phyloP scores from a whole-genome alignment of 2,888 invertebrate genomes.

The Orchestes rusci region DNA sequence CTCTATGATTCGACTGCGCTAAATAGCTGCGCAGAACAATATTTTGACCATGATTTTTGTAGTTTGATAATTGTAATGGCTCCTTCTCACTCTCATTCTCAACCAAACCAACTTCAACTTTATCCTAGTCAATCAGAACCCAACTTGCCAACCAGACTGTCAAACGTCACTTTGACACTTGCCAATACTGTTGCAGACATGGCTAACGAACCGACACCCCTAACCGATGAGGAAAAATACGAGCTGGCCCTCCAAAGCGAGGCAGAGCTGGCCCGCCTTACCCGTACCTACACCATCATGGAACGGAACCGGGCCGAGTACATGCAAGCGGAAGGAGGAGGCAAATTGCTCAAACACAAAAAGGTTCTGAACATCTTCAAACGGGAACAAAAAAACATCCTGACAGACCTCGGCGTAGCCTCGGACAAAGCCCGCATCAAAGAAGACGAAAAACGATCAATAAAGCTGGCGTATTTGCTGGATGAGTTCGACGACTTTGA shows the following conservation, averaged over 20 bases:
- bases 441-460: conserved; percentile 49
- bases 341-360: conserved; percentile 55
- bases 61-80: no score
- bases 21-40: no score
- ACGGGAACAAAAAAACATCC: conserved; percentile 56
- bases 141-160: background rate
- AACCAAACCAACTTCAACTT: no score
- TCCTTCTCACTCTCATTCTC: no score
- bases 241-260: conserved; percentile 72
- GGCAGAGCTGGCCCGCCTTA: conserved; percentile 70
- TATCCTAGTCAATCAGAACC: no score
- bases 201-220: conserved; percentile 18
- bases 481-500: conserved; percentile 50
- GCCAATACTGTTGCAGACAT: conserved; percentile 4
- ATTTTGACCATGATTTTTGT: no score
- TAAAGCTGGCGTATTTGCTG: conserved; percentile 49
- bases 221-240: conserved; percentile 48
- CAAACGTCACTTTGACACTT: background rate
- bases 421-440: conserved; percentile 51
- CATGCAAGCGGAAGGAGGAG: conserved; percentile 44
- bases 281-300: conserved; percentile 56
- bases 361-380: conserved; percentile 55
- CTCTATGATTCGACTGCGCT: no score
- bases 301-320: conserved; percentile 67
- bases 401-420: conserved; percentile 52